These are phyloP conservation scores for Plectropomus leopardus DNA, from an alignment of 2,113 vertebrate genomes.

Conservation along the genomic window DNA sequence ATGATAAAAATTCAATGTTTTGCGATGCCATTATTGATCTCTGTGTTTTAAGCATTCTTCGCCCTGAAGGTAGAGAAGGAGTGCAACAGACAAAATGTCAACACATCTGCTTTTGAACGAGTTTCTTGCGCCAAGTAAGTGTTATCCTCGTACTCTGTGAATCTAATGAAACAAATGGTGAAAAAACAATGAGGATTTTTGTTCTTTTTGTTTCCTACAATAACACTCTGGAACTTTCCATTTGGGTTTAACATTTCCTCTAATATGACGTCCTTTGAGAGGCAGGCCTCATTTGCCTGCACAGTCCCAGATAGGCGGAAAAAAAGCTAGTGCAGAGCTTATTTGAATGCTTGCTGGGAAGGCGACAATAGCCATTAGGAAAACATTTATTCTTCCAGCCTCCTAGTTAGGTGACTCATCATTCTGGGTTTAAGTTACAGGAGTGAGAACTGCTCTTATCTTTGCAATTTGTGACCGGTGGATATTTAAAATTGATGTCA, in stretches of 20 bases:
- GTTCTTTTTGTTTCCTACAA: neutral
- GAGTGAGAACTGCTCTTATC: neutral
- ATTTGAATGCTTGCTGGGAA: constrained; percentile 43
- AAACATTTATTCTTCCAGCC: neutral
- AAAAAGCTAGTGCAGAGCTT: neutral
- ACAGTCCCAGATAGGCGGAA: neutral
- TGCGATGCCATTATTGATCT: neutral
- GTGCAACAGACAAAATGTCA: constrained; percentile 80
- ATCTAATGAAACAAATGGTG: neutral
- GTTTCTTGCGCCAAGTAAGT: constrained; percentile 96
- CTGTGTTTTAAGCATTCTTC: constrained; percentile 87
- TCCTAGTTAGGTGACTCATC: neutral
- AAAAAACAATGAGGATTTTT: neutral
- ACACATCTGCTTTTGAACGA: constrained; percentile 85
- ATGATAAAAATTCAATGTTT: no score
- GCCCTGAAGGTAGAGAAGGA: constrained; percentile 93
- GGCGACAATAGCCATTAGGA: neutral
- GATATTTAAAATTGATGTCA: neutral
- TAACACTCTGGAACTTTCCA: constrained; percentile 35
- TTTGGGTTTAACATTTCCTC: constrained; percentile 20
- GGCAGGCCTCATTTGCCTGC: constrained; percentile 41
- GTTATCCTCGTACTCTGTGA: neutral
- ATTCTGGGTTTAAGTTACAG: neutral
- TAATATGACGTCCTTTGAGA: neutral
- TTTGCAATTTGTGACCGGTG: neutral